Base-by-base conservation (phyloP, 2,797 vertebrate species). In the Pangasius macronema region DNA sequence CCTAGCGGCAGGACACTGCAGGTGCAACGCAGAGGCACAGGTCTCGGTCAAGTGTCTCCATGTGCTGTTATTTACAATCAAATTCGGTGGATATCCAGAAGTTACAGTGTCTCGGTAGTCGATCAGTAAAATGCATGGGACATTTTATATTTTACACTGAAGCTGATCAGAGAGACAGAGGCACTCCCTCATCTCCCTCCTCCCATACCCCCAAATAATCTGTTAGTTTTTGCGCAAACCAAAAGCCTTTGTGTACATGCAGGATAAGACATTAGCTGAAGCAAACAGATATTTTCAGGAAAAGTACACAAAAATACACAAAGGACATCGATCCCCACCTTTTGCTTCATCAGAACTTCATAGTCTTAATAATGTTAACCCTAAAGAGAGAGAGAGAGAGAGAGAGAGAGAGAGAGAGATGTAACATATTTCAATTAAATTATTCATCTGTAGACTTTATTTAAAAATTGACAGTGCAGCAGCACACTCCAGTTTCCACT, bases 1-100 rank as follows among this genome's bases (percentile, higher is more conserved):
- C 79, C 87, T 90, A 86, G 87, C 36, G 67, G 89, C 2, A 39
- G 39, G 49, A 68, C 61, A 39, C 9, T 70, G 49, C 55, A 83
- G 53, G 70, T 83, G 59, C 70, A 87, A 3, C 39, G 18, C 18
- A 33, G 42, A 39, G 68, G 27, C 11, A 13, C 53, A 22, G 30
- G 18, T 36, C n/a, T 16, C 27, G 53, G 51, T 53, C 30, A 36
- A 5, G 53, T 11, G n/a, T 24, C 36, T 36, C 10, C 6, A n/a
- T 24, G 33, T 27, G 42, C 30, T n/a, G 30, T 18, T 57, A 9
- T 84, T 67, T 20, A 36, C 22, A 27, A 27, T 27, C 55, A 39
- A 42, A 13, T 14, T 33, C 65, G n/a, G 7, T 67, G n/a, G 65
- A 18, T 67, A 33, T 1, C 2, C n/a, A 70, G 36, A 39, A 70